These are phyloP conservation scores for Lanius collurio DNA, from an alignment of 2,113 vertebrate species.

Conservation along the genomic window DNA sequence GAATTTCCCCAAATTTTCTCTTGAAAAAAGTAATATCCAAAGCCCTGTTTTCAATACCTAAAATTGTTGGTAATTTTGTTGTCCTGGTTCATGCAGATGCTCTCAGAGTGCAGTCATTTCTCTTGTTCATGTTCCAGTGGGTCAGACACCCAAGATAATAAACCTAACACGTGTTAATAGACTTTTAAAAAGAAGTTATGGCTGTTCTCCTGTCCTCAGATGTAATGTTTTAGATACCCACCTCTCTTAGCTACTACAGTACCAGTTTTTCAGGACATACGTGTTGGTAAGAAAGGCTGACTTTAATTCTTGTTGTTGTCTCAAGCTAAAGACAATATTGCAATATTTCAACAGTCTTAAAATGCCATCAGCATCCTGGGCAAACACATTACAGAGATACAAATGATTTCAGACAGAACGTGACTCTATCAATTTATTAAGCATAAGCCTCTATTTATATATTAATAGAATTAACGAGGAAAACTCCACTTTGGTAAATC, in stretches of 20 bases:
- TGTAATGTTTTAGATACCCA: background rate
- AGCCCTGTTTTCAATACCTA: background rate
- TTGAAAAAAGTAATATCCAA: background rate
- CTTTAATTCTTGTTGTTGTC: background rate
- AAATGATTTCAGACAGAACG: background rate
- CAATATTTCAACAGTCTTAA: background rate
- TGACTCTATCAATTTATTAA: background rate
- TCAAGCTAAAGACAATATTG: background rate
- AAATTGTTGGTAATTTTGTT: background rate
- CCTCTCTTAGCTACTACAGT: background rate
- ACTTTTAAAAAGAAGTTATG: background rate
- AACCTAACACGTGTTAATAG: background rate
- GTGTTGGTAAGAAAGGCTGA: background rate
- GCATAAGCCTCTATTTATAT: conserved; percentile 10
- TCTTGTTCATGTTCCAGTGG: background rate
- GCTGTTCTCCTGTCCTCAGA: background rate
- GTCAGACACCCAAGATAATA: background rate
- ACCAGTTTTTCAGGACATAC: background rate
- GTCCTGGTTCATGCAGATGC: background rate
- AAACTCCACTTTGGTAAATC: background rate
- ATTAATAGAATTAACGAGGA: conserved; percentile 27
- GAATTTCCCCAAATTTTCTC: background rate
- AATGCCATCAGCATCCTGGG: background rate
- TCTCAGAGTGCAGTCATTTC: background rate
- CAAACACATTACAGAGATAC: background rate